Evolutionary conservation across 2,113 vertebrate species (phyloP).

Genomic region (Heterochromis multidens): DNA sequence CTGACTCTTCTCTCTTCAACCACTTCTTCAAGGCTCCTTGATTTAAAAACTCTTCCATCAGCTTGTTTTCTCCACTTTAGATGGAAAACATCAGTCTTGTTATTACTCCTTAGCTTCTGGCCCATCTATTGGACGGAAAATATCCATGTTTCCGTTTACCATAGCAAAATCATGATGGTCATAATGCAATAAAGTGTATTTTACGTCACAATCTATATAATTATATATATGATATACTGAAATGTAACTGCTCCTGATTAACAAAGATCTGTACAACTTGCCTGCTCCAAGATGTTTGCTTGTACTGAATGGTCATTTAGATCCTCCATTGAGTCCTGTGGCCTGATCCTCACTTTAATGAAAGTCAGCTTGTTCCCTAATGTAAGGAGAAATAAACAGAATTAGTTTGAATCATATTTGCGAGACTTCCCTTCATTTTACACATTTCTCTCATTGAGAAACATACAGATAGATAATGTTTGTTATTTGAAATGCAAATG

Average conservation of each 20-base stretch:
- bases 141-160: background rate
- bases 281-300: background rate
- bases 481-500: too few species aligned
- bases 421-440: too few species aligned
- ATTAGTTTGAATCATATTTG: too few species aligned
- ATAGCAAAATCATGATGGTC: background rate
- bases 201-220: too few species aligned
- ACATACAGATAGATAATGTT: too few species aligned
- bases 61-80: background rate
- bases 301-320: background rate
- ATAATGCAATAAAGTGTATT: too few species aligned
- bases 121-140: background rate
- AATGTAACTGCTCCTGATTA: background rate
- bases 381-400: background rate
- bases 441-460: too few species aligned
- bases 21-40: background rate
- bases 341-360: background rate
- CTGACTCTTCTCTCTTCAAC: background rate
- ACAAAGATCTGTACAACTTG: background rate
- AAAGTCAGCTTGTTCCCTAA: rapidly evolving
- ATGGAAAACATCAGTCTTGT: background rate
- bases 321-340: background rate
- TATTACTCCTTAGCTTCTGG: background rate
- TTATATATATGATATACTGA: too few species aligned
- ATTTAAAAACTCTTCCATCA: background rate